phyloP scores from a whole-genome alignment of 1,140 invertebrate species.

The Drosophila carrolli region DNA sequence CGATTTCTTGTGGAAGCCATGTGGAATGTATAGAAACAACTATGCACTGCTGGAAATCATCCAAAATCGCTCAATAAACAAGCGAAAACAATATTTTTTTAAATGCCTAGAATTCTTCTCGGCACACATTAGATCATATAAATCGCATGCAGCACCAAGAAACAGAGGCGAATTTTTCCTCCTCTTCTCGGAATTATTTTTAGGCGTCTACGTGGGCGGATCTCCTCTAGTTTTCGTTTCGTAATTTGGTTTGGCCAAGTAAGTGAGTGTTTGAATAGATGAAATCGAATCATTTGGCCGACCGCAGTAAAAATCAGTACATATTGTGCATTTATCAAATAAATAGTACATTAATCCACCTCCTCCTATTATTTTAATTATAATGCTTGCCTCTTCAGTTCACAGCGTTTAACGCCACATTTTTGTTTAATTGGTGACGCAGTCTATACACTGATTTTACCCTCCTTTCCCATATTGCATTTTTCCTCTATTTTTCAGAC shows the following conservation, averaged over 20 bases:
- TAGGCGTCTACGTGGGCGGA: constrained; percentile 64
- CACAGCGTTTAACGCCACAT: constrained; percentile 70
- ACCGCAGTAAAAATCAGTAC: constrained; percentile 23
- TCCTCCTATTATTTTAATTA: constrained; percentile 65
- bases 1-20: constrained; percentile 36
- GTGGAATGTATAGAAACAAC: constrained; percentile 12
- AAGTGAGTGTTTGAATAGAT: constrained; percentile 61
- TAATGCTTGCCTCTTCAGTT: constrained; percentile 38
- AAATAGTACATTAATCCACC: constrained; percentile 26
- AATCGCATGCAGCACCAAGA: constrained; percentile 49
- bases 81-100: constrained; percentile 38
- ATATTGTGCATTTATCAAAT: constrained; percentile 14
- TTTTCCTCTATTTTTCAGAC: constrained; percentile 70
- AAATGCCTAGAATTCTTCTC: constrained; percentile 57
- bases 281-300: constrained; percentile 61
- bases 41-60: constrained; percentile 46
- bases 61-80: constrained; percentile 50
- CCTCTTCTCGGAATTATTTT: constrained; percentile 59
- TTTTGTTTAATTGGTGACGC: constrained; percentile 81
- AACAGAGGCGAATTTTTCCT: constrained; percentile 40
- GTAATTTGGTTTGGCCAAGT: constrained; percentile 52
- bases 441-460: constrained; percentile 26
- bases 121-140: constrained; percentile 51
- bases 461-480: constrained; percentile 28
- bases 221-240: constrained; percentile 44